Percentiles rank a stretch among this genome's conserved stretches.
Evolutionary conservation across 2,113 vertebrate genomes (phyloP).

Genomic region (Myodes glareolus): DNA sequence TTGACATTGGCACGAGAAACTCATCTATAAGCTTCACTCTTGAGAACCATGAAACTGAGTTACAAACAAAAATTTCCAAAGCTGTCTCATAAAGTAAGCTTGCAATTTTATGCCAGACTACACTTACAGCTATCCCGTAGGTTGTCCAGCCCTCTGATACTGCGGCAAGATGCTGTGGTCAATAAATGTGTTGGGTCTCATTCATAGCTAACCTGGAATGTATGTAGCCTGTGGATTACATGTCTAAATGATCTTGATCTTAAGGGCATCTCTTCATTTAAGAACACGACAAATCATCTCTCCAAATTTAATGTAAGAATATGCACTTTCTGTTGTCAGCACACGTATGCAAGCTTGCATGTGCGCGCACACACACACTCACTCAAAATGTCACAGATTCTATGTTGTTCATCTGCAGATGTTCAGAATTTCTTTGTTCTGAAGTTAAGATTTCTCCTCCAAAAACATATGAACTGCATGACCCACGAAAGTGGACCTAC

Average conservation of each 20-base stretch:
- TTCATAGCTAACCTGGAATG: too few relatives aligned
- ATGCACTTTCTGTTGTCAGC: background rate
- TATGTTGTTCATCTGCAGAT: background rate
- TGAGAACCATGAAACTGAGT: background rate
- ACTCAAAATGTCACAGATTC: background rate
- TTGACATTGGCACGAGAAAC: background rate
- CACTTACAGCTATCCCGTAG: background rate
- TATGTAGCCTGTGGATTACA: background rate
- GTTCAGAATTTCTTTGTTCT: background rate
- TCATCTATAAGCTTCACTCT: background rate
- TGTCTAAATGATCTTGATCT: background rate
- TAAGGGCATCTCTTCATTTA: background rate
- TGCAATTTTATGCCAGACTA: background rate
- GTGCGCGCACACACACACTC: background rate
- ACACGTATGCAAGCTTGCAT: background rate
- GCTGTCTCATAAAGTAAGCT: background rate
- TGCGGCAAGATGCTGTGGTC: background rate
- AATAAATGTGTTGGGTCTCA: background rate
- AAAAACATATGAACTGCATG: background rate
- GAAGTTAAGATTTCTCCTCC: background rate
- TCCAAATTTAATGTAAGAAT: background rate
- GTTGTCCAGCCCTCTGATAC: background rate
- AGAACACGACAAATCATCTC: background rate
- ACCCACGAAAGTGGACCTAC: constrained; percentile 48
- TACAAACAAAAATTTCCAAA: background rate